Conservation (phyloP, 2,888 invertebrate genomes). For the Campoplex capitator region DNA sequence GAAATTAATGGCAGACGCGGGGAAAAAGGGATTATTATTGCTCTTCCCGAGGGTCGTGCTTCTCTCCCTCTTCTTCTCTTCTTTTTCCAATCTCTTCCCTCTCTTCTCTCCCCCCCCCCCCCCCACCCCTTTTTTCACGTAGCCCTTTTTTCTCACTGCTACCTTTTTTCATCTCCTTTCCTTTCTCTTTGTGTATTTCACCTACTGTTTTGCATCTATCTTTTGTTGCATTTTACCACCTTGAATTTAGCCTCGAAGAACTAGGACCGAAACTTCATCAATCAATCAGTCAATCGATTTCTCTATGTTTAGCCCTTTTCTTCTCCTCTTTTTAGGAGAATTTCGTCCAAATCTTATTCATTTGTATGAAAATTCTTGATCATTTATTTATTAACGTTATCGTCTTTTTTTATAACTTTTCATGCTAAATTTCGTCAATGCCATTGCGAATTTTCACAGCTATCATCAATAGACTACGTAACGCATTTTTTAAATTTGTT, state of each 20-base stretch:
- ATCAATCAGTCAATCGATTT: background rate
- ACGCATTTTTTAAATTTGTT: background rate
- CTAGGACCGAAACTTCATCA: background rate
- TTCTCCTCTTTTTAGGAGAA: background rate
- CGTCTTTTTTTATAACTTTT: background rate
- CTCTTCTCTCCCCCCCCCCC: constrained; percentile 39
- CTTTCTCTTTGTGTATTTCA: background rate
- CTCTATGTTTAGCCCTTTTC: constrained; percentile 1
- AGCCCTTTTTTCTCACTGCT: constrained; percentile 31
- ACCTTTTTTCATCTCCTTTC: constrained; percentile 19
- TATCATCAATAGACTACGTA: background rate
- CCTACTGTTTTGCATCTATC: background rate
- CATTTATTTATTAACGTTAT: background rate
- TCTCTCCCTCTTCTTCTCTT: constrained; percentile 39
- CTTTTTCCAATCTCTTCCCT: constrained; percentile 32
- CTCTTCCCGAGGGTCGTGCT: constrained; percentile 54
- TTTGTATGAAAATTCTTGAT: background rate
- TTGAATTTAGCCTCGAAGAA: background rate
- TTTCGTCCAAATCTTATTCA: background rate
- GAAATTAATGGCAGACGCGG: constrained; percentile 62
- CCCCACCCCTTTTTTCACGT: constrained; percentile 33
- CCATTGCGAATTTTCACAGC: background rate
- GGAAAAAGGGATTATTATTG: constrained; percentile 61
- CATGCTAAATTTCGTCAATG: background rate
- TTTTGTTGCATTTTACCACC: background rate